Evolutionary conservation across 2,113 vertebrate species (phyloP).

Genomic region (human): DNA sequence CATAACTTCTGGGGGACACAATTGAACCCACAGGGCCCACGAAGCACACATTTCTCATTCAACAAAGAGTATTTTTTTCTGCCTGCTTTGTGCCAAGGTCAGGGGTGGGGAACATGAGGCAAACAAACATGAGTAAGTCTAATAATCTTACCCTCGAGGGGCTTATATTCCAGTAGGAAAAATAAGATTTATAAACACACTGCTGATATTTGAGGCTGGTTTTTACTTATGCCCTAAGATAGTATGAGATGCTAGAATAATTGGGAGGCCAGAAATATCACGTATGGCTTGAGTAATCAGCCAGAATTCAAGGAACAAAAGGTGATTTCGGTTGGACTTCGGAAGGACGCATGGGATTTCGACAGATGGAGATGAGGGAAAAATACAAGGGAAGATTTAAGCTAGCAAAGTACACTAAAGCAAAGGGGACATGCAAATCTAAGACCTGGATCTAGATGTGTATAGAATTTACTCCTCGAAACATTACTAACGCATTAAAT

Average conservation of each 20-base stretch:
- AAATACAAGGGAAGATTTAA: background rate
- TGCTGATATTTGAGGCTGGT: background rate
- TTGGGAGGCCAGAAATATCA: background rate
- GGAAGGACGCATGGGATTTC: background rate
- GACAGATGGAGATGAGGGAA: background rate
- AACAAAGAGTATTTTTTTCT: background rate
- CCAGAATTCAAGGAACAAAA: background rate
- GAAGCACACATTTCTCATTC: background rate
- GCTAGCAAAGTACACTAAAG: background rate
- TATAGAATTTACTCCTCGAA: constrained; percentile 5
- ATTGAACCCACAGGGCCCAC: background rate
- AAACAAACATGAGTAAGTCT: background rate
- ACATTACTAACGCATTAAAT: background rate
- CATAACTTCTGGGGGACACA: background rate
- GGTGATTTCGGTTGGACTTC: background rate
- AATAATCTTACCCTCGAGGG: background rate
- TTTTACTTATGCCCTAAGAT: background rate
- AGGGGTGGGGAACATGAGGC: background rate
- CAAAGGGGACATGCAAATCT: background rate
- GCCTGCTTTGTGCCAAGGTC: background rate
- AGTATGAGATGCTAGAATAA: background rate
- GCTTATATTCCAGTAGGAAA: background rate
- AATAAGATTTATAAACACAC: background rate
- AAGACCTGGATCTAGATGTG: background rate
- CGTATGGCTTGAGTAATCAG: background rate